Base-by-base conservation (phyloP, 2,888 invertebrate species). In the Nephrotoma guestfalica region DNA sequence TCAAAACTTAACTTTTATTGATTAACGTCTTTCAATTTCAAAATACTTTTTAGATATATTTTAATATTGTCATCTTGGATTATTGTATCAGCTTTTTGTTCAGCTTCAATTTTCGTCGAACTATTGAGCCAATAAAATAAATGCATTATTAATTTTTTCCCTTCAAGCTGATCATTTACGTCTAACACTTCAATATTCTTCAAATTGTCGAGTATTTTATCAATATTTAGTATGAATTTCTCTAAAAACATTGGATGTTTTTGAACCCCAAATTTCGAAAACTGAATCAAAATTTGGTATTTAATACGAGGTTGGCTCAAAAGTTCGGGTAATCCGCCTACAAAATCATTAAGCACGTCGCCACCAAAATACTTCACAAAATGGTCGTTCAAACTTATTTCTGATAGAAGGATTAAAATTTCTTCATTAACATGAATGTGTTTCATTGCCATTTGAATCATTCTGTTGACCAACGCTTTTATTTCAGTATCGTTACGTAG, bases 81-180 rank as follows among this genome's bases (percentile, higher is more conserved):
- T 9, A 71, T 11, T 9, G 2, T 7, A 30, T 71, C 71, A 9
- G 4, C 9, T 11, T 71, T 71, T 71, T 9, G 7, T 9, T 30
- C 71, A 71, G 30, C 9, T 30, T 71, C 71, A 9, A 30, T 5
- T 9, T 71, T 71, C 9, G 18, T 71, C 30, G 7, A 2, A 85
- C 9, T 13, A 30, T 71, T 30, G 9, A 71, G 30, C 92, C 94
- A 93, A 88, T 92, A 93, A 84, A 94, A 90, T 51, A 94, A 89
- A 87, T 94, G 93, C 87, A 93, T 92, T 11, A 94, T 91, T 88
- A 93, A 93, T 87, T 92, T 92, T 88, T 93, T 93, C 83, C 91
- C 90, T 87, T 90, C 91, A 41, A 91, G 90, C 51, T 92, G 90
- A 89, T 90, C 89, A n/a, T 89, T 89, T 83, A 89, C 89, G 1